Base-by-base conservation (phyloP, 2,888 invertebrate species). In the Agrotis exclamationis region DNA sequence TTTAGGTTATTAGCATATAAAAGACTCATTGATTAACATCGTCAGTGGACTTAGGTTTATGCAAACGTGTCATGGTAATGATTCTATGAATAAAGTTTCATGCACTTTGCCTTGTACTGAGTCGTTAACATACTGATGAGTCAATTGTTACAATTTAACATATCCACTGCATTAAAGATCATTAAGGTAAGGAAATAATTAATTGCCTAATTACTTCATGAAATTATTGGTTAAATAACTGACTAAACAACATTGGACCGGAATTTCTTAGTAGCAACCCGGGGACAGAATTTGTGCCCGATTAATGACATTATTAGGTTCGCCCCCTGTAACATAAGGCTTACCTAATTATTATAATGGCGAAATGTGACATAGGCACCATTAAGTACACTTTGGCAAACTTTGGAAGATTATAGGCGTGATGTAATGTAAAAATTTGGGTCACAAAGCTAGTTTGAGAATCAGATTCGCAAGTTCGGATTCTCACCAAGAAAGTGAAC, bases 401-500 rank as follows among this genome's bases (percentile, higher is more conserved):
- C 18, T 54, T 54, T n/a, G 11, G 11, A 0, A 6, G 33, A 5
- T n/a, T n/a, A n/a, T n/a, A 33, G 0, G 5, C 18, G 18, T 28
- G n/a, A n/a, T n/a, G 2, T 6, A 6, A n/a, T 28, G 4, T n/a
- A 13, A 69, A 48, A 60, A 56, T 70, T 54, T 51, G 24, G 56
- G n/a, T 44, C 22, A 66, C 16, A 64, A 20, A 70, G 53, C 33
- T 63, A 56, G 51, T 56, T 56, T 22, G 39, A 70, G 66, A 80
- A 18, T 53, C 71, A 66, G 67, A 48, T 57, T 74, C 45, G 57
- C 59, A 65, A 48, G 24, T 65, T 59, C 39, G 86, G 88, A 92
- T 91, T 92, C 91, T 90, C 90, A 85, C 84, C 85, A 94, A 93
- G 94, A 95, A 94, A 95, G 94, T 93, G 92, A 93, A 91, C 87